Conservation (phyloP, 2,888 invertebrate genomes). For the Torymus tubicola region DNA sequence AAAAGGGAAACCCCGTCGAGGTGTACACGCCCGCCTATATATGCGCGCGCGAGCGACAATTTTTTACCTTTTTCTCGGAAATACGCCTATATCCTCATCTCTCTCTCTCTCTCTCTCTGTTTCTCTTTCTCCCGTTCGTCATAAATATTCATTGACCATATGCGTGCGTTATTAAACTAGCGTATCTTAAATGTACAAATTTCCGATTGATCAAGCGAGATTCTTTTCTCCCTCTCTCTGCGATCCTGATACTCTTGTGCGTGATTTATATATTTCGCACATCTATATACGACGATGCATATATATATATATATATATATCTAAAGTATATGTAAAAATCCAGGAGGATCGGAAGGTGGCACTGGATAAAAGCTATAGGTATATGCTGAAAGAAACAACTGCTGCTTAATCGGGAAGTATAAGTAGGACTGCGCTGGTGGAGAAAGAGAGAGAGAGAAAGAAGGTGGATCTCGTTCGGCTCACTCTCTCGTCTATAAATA, state of each 20-base stretch:
- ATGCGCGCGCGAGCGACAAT: not conserved
- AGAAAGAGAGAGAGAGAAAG: not conserved
- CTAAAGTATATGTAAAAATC: no score
- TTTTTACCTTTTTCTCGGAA: constrained; percentile 48
- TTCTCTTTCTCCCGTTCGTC: constrained; percentile 9
- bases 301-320: no score
- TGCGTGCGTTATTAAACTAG: constrained; percentile 37
- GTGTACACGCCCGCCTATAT: no score
- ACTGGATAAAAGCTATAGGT: not conserved
- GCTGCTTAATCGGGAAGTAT: not conserved
- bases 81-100: not conserved
- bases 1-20: constrained; percentile 49
- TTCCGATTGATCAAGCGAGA: constrained; percentile 42
- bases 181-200: constrained; percentile 30
- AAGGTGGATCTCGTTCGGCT: constrained; percentile 17
- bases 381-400: constrained; percentile 3
- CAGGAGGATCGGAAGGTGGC: not conserved
- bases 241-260: no score
- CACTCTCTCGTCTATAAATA: constrained; percentile 61
- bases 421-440: constrained; percentile 23
- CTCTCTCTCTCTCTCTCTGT: not conserved
- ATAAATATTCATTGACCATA: constrained; percentile 49
- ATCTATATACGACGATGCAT: no score
- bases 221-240: not conserved
- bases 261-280: no score